Percentiles rank a stretch among this genome's conserved stretches.
These are phyloP conservation scores for Calephelis virginiensis DNA, from an alignment of 1,140 invertebrate genomes.

Conservation along the genomic window DNA sequence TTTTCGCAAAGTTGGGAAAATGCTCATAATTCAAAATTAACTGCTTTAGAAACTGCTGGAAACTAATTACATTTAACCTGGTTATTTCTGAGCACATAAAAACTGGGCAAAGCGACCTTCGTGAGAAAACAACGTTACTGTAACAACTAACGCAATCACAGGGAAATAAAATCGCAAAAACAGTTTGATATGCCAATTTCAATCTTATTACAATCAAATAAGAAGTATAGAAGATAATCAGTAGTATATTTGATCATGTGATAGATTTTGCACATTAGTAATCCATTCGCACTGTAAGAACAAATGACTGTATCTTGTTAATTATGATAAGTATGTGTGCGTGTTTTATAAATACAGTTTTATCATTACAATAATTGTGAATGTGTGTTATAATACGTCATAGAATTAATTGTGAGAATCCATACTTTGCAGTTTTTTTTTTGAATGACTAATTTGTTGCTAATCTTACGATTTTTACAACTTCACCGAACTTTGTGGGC, in stretches of 20 bases:
- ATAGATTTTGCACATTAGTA: conserved; percentile 2
- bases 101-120: conserved; percentile 6
- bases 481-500: too few species aligned
- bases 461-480: too few species aligned
- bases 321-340: background rate
- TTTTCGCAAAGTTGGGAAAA: background rate
- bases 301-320: background rate
- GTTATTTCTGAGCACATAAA: conserved; percentile 15
- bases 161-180: conserved; percentile 9
- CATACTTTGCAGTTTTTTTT: too few species aligned
- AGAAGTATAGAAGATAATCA: background rate
- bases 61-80: conserved; percentile 13
- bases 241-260: background rate
- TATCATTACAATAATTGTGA: too few species aligned
- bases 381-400: too few species aligned
- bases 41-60: conserved; percentile 2
- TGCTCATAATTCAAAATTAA: conserved; percentile 5
- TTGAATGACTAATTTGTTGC: too few species aligned
- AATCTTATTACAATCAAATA: background rate
- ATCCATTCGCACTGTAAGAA: background rate
- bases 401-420: too few species aligned
- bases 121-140: conserved; percentile 13
- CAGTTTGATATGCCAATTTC: background rate
- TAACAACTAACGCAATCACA: conserved; percentile 13
- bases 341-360: background rate